Evolutionary conservation across 53 echinoderm and acorn worm species (phyloP).

Genomic region (Hippasteria phrygiana): DNA sequence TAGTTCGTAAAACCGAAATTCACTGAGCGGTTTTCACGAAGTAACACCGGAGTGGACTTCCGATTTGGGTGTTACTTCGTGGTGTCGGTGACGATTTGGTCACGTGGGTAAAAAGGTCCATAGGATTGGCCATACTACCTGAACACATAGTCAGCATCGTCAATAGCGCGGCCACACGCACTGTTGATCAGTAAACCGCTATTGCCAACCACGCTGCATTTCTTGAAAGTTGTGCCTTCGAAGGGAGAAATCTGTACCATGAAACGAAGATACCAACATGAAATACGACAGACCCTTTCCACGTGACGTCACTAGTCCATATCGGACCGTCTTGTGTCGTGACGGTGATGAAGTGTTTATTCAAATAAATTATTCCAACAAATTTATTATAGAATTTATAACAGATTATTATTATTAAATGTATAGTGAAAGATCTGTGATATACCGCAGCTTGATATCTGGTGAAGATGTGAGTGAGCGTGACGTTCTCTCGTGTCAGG

Average conservation of each 20-base stretch:
- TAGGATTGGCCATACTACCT: no score
- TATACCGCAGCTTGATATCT: constrained; percentile 32
- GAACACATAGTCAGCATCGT: constrained; percentile 69
- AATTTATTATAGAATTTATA: neutral
- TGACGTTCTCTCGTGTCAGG: constrained; percentile 14
- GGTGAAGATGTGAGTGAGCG: neutral
- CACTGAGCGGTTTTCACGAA: no score
- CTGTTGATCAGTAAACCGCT: constrained; percentile 72
- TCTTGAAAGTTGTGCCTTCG: constrained; percentile 10
- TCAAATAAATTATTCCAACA: neutral
- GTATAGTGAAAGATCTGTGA: neutral
- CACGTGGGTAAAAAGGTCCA: no score
- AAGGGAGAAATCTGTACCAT: constrained; percentile 54
- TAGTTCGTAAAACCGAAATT: no score
- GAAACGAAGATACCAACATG: neutral
- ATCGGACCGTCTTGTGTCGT: no score
- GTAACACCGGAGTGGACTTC: no score
- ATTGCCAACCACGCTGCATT: constrained; percentile 76
- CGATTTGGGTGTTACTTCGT: no score
- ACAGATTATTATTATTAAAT: neutral
- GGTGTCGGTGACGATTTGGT: no score
- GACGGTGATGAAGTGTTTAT: no score
- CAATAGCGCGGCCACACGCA: constrained; percentile 66
- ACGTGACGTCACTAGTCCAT: no score
- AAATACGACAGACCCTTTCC: no score